phyloP scores from a whole-genome alignment of 2,113 vertebrate species.

The Oryzias curvinotus region DNA sequence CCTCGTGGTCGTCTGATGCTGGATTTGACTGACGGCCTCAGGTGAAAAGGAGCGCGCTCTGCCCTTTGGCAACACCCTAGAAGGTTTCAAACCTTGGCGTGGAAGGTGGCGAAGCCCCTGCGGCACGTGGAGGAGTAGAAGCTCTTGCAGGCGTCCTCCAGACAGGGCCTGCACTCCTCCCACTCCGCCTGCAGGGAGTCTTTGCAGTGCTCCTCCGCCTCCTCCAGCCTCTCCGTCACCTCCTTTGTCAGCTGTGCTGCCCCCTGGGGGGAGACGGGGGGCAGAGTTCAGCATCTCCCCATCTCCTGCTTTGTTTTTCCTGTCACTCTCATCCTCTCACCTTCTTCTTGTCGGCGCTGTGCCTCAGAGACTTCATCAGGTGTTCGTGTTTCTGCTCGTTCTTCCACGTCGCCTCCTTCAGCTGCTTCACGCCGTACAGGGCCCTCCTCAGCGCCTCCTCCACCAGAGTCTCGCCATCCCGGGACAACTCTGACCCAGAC shows the following conservation, averaged over 20 bases:
- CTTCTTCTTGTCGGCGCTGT: constrained; percentile 86
- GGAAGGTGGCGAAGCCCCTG: constrained; percentile 73
- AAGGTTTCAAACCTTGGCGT: constrained; percentile 75
- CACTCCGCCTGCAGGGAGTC: constrained; percentile 78
- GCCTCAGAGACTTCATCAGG: constrained; percentile 85
- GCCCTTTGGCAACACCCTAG: background rate
- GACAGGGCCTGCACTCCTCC: constrained; percentile 85
- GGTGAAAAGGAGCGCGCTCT: background rate
- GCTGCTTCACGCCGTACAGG: constrained; percentile 87
- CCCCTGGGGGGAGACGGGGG: constrained; percentile 71
- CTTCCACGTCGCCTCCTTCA: constrained; percentile 87
- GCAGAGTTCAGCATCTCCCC: background rate
- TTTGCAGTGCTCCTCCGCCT: constrained; percentile 85
- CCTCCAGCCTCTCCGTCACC: constrained; percentile 83
- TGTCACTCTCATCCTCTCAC: constrained; percentile 45
- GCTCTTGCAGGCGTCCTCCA: constrained; percentile 84
- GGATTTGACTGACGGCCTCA: too few species aligned
- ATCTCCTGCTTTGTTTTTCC: too few species aligned
- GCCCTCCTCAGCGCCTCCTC: constrained; percentile 85
- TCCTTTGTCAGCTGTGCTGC: constrained; percentile 82
- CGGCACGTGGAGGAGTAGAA: constrained; percentile 83
- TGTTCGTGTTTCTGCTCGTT: constrained; percentile 85
- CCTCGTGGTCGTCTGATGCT: too few species aligned
- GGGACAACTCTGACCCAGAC: constrained; percentile 76
- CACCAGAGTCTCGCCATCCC: constrained; percentile 78